Conservation (phyloP, 1,140 invertebrate genomes). For the Formica selysi region DNA sequence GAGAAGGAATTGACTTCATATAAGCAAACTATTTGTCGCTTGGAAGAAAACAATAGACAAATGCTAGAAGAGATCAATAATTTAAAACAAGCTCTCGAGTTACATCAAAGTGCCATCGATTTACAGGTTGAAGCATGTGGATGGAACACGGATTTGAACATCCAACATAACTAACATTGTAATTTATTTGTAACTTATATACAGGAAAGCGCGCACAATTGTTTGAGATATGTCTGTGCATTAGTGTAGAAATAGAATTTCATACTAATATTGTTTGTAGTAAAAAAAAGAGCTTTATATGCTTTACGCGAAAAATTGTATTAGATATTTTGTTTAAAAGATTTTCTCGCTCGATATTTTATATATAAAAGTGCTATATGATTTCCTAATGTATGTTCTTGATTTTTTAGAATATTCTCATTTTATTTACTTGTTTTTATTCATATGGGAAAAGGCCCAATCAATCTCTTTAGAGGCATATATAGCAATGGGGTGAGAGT, state of each 20-base stretch:
- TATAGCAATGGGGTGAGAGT: too few species aligned
- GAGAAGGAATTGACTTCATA: slow-evolving; percentile 71
- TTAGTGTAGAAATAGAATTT: neutral
- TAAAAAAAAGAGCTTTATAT: neutral
- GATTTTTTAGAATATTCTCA: too few species aligned
- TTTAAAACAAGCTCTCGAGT: slow-evolving; percentile 67
- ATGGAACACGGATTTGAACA: slow-evolving; percentile 42
- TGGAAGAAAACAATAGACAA: slow-evolving; percentile 76
- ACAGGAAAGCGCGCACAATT: neutral
- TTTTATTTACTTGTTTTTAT: too few species aligned
- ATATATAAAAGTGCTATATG: slow-evolving; percentile 11
- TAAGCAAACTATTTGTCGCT: slow-evolving; percentile 73
- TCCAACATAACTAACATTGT: neutral
- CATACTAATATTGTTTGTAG: neutral
- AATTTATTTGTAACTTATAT: slow-evolving; percentile 25
- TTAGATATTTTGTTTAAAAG: slow-evolving; percentile 8
- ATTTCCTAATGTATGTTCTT: neutral
- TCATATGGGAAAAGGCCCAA: too few species aligned
- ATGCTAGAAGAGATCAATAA: slow-evolving; percentile 76
- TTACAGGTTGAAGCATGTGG: slow-evolving; percentile 69
- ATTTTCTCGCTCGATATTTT: neutral
- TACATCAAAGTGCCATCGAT: slow-evolving; percentile 62
- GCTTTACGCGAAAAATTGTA: neutral
- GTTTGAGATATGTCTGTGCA: neutral
- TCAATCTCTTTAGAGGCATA: too few species aligned